A percentile compares a stretch with the other conserved stretches of the same genome.
Evolutionary conservation across 2,797 vertebrate species (phyloP).

Genomic region (Phylloscopus collybita): DNA sequence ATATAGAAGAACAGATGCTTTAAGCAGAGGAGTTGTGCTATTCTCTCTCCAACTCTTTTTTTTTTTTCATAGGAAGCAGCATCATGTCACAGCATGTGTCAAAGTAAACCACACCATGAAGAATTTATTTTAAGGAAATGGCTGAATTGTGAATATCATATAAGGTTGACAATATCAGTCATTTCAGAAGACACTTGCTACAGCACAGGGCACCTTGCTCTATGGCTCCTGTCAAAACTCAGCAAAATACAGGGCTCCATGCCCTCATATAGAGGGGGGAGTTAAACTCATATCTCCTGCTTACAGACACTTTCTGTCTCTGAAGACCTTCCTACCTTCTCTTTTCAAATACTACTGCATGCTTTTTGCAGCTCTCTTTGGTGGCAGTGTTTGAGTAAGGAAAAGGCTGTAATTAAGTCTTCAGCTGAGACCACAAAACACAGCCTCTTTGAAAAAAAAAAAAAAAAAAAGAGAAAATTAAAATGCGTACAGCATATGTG

Average conservation of each 20-base stretch:
- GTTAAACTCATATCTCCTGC: not conserved
- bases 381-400: not conserved
- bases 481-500: not conserved
- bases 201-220: not conserved
- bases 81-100: not conserved
- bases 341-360: not conserved
- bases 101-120: not conserved
- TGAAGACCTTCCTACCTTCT: not conserved
- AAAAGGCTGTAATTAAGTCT: not conserved
- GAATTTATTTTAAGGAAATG: not conserved
- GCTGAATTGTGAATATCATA: not conserved
- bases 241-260: not conserved
- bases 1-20: not conserved
- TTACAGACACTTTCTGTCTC: not conserved
- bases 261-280: not conserved
- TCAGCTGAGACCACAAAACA: slow-evolving; percentile 6
- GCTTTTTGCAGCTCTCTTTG: not conserved
- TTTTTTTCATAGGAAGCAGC: not conserved
- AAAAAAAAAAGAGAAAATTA: slow-evolving; percentile 35
- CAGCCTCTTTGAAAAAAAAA: not conserved
- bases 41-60: not conserved
- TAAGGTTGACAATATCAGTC: not conserved
- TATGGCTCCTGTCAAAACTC: not conserved
- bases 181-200: not conserved
- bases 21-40: not conserved